Percentiles rank a stretch among this genome's conserved stretches.
phyloP scores from a whole-genome alignment of 2,113 vertebrate species.

The Misgurnus mizolepis region DNA sequence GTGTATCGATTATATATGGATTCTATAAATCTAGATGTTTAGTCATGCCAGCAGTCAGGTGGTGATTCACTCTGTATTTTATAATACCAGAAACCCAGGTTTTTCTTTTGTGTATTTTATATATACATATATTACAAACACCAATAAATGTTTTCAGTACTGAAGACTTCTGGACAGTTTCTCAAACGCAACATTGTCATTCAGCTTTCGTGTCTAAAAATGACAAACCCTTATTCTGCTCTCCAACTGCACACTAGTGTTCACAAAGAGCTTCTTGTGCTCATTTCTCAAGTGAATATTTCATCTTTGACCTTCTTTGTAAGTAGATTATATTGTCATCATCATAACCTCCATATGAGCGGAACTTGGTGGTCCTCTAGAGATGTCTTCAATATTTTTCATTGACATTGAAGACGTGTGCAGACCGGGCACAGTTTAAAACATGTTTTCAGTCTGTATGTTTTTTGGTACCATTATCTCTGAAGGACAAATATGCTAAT shows the following conservation, averaged over 20 bases:
- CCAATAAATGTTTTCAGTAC: conserved; percentile 49
- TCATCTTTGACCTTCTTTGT: conserved; percentile 4
- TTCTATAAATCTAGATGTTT: conserved; percentile 68
- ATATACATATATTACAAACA: conserved; percentile 33
- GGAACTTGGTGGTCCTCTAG: conserved; percentile 11
- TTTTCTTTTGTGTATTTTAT: conserved; percentile 44
- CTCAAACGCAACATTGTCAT: too few species aligned
- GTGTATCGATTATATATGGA: conserved; percentile 73
- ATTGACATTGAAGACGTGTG: conserved; percentile 12
- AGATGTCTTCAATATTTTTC: conserved; percentile 15
- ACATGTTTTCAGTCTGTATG: conserved; percentile 21
- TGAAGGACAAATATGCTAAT: conserved; percentile 50
- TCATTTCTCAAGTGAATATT: not conserved
- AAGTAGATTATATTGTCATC: conserved; percentile 31
- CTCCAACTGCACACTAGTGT: too few species aligned
- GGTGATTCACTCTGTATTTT: conserved; percentile 27
- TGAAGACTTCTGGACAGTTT: not conserved
- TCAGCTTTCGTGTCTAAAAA: not conserved
- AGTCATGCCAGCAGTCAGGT: conserved; percentile 52
- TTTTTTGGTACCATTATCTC: conserved; percentile 49
- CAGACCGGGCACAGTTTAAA: not conserved
- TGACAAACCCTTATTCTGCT: too few species aligned
- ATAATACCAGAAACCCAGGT: conserved; percentile 37
- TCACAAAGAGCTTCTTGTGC: not conserved
- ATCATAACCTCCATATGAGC: not conserved